Evolutionary conservation across 2,113 vertebrate genomes (phyloP).

Genomic region (Lagenorhynchus albirostris): DNA sequence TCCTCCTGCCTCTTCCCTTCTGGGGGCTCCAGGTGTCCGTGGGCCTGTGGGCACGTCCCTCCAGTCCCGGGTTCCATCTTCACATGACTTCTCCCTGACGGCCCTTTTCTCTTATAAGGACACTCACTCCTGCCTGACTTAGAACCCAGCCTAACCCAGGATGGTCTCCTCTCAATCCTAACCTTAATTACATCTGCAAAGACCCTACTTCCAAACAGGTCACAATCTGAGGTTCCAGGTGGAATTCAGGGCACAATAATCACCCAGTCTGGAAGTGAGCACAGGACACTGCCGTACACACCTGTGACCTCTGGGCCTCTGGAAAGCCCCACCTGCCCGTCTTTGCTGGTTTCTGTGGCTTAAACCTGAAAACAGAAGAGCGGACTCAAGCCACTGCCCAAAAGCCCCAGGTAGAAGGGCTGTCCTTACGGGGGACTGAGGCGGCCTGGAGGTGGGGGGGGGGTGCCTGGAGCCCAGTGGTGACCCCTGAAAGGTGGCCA

Average conservation of each 20-base stretch:
- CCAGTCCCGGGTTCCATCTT: neutral
- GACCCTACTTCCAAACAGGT: neutral
- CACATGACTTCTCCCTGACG: accelerated
- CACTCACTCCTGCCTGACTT: accelerated
- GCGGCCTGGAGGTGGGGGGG: neutral
- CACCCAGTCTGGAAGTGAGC: neutral
- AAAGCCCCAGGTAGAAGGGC: neutral
- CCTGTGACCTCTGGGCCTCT: neutral
- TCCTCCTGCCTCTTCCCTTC: no score
- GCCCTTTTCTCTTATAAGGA: neutral
- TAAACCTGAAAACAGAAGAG: neutral
- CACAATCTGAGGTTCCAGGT: neutral
- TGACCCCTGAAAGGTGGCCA: neutral
- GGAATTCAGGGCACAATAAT: accelerated
- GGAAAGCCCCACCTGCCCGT: neutral
- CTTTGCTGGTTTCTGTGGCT: neutral
- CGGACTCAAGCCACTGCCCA: neutral
- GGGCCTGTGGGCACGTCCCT: neutral
- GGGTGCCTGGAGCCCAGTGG: neutral
- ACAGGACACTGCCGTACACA: accelerated
- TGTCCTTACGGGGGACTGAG: neutral
- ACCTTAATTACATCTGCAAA: neutral
- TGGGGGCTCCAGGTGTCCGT: neutral
- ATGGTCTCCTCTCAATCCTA: neutral
- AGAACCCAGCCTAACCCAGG: neutral